These are phyloP conservation scores for Apodemus agrarius DNA, from an alignment of 2,797 vertebrate genomes.

Conservation along the genomic window DNA sequence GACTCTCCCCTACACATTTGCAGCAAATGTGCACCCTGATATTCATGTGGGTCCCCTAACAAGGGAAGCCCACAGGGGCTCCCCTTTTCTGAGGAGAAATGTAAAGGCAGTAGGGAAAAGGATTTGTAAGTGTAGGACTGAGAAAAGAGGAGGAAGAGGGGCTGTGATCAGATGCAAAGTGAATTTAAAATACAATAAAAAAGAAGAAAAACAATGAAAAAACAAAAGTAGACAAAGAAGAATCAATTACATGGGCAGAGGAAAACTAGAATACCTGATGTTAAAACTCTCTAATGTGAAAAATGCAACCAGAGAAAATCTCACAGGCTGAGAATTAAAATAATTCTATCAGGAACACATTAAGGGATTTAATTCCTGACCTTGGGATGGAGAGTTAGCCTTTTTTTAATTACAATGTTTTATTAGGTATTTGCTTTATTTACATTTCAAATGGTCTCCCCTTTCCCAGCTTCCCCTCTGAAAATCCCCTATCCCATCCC, in stretches of 20 bases:
- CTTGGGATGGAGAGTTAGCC: background rate
- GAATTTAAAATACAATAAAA: background rate
- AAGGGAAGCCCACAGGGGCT: background rate
- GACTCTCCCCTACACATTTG: background rate
- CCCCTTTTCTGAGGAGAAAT: background rate
- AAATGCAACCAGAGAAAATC: background rate
- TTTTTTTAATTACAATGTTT: too few relatives aligned
- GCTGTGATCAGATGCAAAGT: background rate
- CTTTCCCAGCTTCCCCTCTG: too few relatives aligned
- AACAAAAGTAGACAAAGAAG: background rate
- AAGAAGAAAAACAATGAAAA: background rate
- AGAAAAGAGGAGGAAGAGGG: background rate
- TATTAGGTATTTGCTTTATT: too few relatives aligned
- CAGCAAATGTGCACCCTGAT: background rate
- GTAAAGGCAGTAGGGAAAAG: background rate
- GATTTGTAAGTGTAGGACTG: background rate
- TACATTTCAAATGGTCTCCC: too few relatives aligned
- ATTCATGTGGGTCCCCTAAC: background rate
- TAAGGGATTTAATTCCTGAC: constrained; percentile 11
- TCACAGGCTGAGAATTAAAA: background rate
- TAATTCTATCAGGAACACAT: background rate
- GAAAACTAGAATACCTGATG: background rate
- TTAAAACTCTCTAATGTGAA: constrained; percentile 14
- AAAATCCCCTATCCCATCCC: too few relatives aligned
- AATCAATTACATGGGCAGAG: background rate